These are phyloP conservation scores for Takifugu rubripes DNA, from an alignment of 2,797 vertebrate genomes.

Conservation along the genomic window DNA sequence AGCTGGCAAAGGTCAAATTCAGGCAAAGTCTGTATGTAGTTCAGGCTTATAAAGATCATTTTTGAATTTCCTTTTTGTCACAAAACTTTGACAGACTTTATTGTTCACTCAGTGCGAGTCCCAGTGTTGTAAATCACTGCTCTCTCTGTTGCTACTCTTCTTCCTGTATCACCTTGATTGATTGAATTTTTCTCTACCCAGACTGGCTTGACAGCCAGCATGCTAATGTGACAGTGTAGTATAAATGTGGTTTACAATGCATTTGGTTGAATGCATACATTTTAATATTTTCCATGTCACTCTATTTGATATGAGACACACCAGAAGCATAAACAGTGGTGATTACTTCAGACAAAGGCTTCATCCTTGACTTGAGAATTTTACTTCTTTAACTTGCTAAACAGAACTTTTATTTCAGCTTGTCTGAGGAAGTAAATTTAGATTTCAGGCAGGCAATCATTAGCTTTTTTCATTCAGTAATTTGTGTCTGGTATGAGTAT, in stretches of 20 bases:
- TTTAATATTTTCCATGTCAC: conserved; percentile 68
- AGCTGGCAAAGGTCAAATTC: too few relatives aligned
- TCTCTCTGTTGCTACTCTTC: conserved; percentile 31
- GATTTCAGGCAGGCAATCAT: conserved; percentile 61
- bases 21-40: too few relatives aligned
- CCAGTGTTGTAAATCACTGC: conserved; percentile 57
- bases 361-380: conserved; percentile 52
- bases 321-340: conserved; percentile 54
- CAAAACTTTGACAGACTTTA: conserved; percentile 41
- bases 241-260: conserved; percentile 48
- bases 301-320: conserved; percentile 57
- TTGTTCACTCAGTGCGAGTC: conserved; percentile 44
- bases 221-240: conserved; percentile 53
- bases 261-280: conserved; percentile 54
- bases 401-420: conserved; percentile 62
- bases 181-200: conserved; percentile 34
- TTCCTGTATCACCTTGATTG: conserved; percentile 42
- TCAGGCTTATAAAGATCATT: too few relatives aligned
- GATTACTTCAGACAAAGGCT: conserved; percentile 70
- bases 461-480: conserved; percentile 47
- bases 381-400: conserved; percentile 66
- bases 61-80: conserved; percentile 52
- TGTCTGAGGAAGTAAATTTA: conserved; percentile 57
- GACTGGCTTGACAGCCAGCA: conserved; percentile 57
- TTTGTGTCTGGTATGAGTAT: conserved; percentile 44